Conservation (phyloP, 2,113 vertebrate species). For the Aegypius monachus region DNA sequence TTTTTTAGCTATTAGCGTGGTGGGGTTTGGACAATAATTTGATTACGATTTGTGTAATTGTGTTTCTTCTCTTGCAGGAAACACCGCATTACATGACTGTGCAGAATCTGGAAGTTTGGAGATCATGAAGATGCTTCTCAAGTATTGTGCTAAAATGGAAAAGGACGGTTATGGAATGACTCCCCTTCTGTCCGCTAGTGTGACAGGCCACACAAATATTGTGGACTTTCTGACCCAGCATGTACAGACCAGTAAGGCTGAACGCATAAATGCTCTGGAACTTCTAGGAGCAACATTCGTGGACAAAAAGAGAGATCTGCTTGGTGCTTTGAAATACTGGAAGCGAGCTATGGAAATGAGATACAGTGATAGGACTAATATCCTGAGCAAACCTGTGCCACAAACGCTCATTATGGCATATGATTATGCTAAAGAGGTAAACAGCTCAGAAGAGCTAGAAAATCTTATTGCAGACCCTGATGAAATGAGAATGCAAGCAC, state of each 20-base stretch:
- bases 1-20: background rate
- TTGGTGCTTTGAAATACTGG: slow-evolving; percentile 97
- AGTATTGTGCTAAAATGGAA: slow-evolving; percentile 96
- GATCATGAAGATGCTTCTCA: slow-evolving; percentile 97
- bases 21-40: background rate
- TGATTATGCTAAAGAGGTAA: slow-evolving; percentile 93
- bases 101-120: slow-evolving; percentile 98
- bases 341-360: slow-evolving; percentile 97
- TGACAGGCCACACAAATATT: slow-evolving; percentile 97
- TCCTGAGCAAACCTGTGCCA: slow-evolving; percentile 87
- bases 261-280: slow-evolving; percentile 92
- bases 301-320: slow-evolving; percentile 95
- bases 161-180: slow-evolving; percentile 98
- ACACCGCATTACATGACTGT: slow-evolving; percentile 95
- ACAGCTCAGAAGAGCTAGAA: slow-evolving; percentile 89
- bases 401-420: slow-evolving; percentile 93
- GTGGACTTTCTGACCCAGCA: slow-evolving; percentile 94
- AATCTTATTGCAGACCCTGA: slow-evolving; percentile 95
- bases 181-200: slow-evolving; percentile 93
- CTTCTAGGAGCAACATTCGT: slow-evolving; percentile 96
- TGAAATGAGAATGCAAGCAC: slow-evolving; percentile 97
- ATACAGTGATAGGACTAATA: slow-evolving; percentile 84
- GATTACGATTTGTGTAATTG: background rate
- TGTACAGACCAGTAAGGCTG: slow-evolving; percentile 84
- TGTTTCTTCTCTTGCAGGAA: slow-evolving; percentile 77